Percentiles rank a stretch among this genome's conserved stretches.
Conservation (phyloP, 2,113 vertebrate genomes). For the Hiodon tergisus region DNA sequence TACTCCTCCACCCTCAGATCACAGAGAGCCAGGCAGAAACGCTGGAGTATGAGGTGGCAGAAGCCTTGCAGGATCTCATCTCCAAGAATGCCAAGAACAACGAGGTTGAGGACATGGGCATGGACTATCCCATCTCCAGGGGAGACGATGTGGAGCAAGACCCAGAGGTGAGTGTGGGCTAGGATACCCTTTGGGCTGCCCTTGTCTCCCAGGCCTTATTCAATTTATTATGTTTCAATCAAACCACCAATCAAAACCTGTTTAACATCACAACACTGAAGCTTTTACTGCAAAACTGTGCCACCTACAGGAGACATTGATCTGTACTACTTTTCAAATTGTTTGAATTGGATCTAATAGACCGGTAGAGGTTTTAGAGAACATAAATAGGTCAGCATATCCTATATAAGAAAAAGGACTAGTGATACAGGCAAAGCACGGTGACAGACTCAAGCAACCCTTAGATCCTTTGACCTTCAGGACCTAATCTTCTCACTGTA, state of each 20-base stretch:
- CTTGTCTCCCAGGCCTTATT: not conserved
- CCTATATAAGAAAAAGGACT: too few relatives aligned
- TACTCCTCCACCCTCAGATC: constrained; percentile 62
- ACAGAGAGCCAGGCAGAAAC: constrained; percentile 92
- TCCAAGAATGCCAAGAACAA: constrained; percentile 84
- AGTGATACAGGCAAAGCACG: too few relatives aligned
- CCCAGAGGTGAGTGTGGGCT: constrained; percentile 60
- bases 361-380: too few relatives aligned
- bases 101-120: constrained; percentile 68
- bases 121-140: constrained; percentile 57
- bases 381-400: too few relatives aligned
- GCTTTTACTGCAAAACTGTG: too few relatives aligned
- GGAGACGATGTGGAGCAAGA: constrained; percentile 51
- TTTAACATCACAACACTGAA: too few relatives aligned
- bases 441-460: too few relatives aligned
- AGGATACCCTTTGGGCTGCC: not conserved
- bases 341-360: too few relatives aligned
- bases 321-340: too few relatives aligned
- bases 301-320: too few relatives aligned
- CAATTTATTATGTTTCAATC: not conserved
- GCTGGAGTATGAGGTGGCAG: constrained; percentile 92
- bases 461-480: too few relatives aligned
- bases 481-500: too few relatives aligned
- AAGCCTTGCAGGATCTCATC: constrained; percentile 88
- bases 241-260: not conserved